Base-by-base conservation (phyloP, 2,797 vertebrate genomes). In the Danio albolineatus region DNA sequence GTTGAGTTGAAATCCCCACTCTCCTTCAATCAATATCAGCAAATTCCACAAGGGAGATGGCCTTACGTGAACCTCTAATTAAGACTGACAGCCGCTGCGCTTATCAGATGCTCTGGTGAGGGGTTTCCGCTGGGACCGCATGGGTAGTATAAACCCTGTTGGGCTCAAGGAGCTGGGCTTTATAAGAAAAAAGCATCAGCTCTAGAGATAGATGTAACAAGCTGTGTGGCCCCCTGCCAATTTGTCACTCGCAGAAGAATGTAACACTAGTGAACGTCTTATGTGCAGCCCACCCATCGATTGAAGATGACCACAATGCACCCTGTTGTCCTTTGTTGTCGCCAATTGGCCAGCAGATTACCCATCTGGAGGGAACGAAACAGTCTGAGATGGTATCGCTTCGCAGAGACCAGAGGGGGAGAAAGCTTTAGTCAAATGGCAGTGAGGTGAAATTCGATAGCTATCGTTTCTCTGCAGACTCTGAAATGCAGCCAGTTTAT, bases 361-460 rank as follows among this genome's bases (percentile, higher is more conserved):
- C 67, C 60, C 39, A n/a, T 56, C 39, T 70, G 39, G 56, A 62
- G 76, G 65, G 53, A 44, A 39, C 46, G 77, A 61, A 66, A 48
- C 78, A 41, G 81, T 44, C 74, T 77, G 46, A 44, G 78, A 73
- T 85, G 49, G 60, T 76, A 83, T 84, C 71, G 43, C 17, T 64
- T 53, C 44, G 19, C 59, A 46, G 59, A 39, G 44, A 64, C 57
- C 67, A 81, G 81, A 80, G 73, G 59, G 76, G 51, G 69, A 41
- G 51, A 70, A 28, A 53, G 76, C 44, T 76, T 75, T 74, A 70
- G 69, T 78, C 41, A 72, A 76, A 53, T 57, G 48, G 28, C 49
- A 65, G 44, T 49, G 56, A 79, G 75, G 83, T 64, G 72, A 65
- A 82, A 77, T 65, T 78, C 73, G 49, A 84, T 81, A 79, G 67